A percentile compares a stretch with the other conserved stretches of the same genome.
These are phyloP conservation scores for Elmis aenea DNA, from an alignment of 2,888 invertebrate genomes.

Conservation along the genomic window DNA sequence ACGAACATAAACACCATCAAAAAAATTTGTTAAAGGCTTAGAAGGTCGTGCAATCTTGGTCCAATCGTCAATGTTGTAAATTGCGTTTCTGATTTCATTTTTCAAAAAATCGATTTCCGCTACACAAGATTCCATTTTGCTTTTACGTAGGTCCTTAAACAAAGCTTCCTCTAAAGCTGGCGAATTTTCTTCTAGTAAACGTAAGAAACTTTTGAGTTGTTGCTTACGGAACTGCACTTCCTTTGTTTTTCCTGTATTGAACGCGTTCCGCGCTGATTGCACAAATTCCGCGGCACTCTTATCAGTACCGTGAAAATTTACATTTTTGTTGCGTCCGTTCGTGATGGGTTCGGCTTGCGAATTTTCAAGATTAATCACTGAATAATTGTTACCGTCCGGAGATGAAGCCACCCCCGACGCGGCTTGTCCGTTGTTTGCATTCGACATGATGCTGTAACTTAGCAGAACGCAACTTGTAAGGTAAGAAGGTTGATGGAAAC, in stretches of 20 bases:
- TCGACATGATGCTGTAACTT: too few species aligned
- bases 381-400: too few species aligned
- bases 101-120: slow-evolving; percentile 74
- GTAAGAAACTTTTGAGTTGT: slow-evolving; percentile 70
- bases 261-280: slow-evolving; percentile 67
- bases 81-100: slow-evolving; percentile 68
- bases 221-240: slow-evolving; percentile 72
- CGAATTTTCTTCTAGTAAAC: slow-evolving; percentile 76
- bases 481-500: too few species aligned
- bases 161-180: slow-evolving; percentile 70
- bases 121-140: slow-evolving; percentile 72
- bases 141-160: slow-evolving; percentile 72
- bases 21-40: slow-evolving; percentile 64
- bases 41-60: slow-evolving; percentile 64
- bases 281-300: too few species aligned
- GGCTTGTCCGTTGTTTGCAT: too few species aligned
- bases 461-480: too few species aligned
- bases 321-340: too few species aligned
- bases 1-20: slow-evolving; percentile 69
- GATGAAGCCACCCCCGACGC: too few species aligned
- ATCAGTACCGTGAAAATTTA: too few species aligned
- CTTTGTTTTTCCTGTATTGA: slow-evolving; percentile 74
- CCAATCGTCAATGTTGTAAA: slow-evolving; percentile 76
- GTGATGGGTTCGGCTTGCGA: too few species aligned
- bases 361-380: too few species aligned